Percentiles rank a stretch among this genome's conserved stretches.
These are phyloP conservation scores for Diplosoma virens DNA, from an alignment of 23 tunicate genomes.

Conservation along the genomic window DNA sequence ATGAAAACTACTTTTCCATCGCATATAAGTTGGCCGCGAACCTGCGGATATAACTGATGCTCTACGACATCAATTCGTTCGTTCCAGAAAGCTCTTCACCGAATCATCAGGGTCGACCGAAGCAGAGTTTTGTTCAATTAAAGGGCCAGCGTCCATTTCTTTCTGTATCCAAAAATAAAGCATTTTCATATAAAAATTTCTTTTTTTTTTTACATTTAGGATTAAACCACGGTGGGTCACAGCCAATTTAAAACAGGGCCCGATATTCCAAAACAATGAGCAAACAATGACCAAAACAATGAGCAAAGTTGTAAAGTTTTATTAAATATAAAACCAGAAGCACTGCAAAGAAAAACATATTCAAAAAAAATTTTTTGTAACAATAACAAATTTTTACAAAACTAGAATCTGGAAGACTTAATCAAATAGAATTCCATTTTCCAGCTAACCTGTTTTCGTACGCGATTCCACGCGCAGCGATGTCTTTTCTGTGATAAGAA, in stretches of 20 bases:
- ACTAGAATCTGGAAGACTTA: too few species aligned
- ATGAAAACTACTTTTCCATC: slow-evolving; percentile 23
- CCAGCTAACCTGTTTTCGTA: slow-evolving; percentile 16
- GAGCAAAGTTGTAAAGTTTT: too few species aligned
- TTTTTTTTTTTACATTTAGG: too few species aligned
- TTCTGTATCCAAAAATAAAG: slow-evolving; percentile 16
- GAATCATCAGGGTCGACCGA: slow-evolving; percentile 46
- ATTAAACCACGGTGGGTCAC: too few species aligned
- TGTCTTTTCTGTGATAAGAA: slow-evolving; percentile 47
- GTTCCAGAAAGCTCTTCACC: slow-evolving; percentile 36
- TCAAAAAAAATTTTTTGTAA: too few species aligned
- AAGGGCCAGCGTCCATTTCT: slow-evolving; percentile 78
- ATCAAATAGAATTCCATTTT: not conserved
- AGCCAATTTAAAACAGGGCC: too few species aligned
- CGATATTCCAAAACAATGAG: too few species aligned
- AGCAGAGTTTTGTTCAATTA: slow-evolving; percentile 54
- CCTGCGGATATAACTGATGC: slow-evolving; percentile 50
- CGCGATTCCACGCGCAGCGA: slow-evolving; percentile 41
- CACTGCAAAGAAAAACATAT: too few species aligned
- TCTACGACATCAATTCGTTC: slow-evolving; percentile 52
- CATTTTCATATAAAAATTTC: not conserved
- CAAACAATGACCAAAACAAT: too few species aligned
- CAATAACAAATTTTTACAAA: too few species aligned
- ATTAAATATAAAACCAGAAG: too few species aligned
- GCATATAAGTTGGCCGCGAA: slow-evolving; percentile 51